Conservation (phyloP, 2,113 vertebrate genomes). For the Petrocephalus zakoni region DNA sequence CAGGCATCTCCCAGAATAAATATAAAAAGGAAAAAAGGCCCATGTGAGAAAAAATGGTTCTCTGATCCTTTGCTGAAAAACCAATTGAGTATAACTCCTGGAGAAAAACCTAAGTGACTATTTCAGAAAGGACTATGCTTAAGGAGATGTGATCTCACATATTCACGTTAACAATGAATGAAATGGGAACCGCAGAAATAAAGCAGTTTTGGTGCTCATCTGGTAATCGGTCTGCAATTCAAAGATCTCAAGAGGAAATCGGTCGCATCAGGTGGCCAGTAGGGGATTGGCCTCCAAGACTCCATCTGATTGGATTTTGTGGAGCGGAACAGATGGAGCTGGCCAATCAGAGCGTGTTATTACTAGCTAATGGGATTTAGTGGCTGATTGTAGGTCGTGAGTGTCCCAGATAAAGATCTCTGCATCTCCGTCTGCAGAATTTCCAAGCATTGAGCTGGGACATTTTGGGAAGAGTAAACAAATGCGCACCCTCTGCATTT, state of each 20-base stretch:
- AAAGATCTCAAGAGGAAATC: neutral
- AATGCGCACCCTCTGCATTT: neutral
- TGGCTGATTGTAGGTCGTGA: neutral
- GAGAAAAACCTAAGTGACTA: neutral
- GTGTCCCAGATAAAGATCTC: neutral
- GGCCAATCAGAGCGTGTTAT: constrained; percentile 3
- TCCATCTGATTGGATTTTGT: neutral
- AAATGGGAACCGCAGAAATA: neutral
- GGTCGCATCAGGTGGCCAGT: neutral
- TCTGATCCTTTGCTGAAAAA: neutral
- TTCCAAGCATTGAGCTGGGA: neutral
- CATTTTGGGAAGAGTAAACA: neutral
- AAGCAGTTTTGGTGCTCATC: neutral
- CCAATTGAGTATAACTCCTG: neutral
- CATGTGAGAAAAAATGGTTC: neutral
- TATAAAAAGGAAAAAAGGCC: neutral
- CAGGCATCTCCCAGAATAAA: neutral
- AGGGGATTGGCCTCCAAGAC: neutral
- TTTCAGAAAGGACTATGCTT: neutral
- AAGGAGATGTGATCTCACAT: constrained; percentile 1
- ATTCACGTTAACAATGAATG: neutral
- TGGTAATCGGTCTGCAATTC: neutral
- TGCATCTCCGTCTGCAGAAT: neutral
- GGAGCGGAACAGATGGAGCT: neutral
- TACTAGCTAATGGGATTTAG: neutral